Evolutionary conservation across 2,797 vertebrate genomes (phyloP).

Genomic region (Rhodeus uyekii): DNA sequence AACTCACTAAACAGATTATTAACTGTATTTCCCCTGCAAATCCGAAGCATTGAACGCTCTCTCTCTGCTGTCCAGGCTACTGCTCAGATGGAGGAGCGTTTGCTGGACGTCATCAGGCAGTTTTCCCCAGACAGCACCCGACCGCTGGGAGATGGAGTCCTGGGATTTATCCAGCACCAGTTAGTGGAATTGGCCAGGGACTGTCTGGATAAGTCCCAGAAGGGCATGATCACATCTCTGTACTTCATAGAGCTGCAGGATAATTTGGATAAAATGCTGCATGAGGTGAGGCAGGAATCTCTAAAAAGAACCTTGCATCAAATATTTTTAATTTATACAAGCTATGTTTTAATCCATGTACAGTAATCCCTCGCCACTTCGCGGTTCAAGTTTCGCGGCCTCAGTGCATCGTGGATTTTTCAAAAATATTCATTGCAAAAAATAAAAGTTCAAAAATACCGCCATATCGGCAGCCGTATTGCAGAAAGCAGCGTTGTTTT

Average conservation of each 20-base stretch:
- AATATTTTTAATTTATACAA: neutral
- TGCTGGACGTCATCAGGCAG: slow-evolving; percentile 87
- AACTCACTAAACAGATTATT: neutral
- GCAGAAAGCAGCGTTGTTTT: too few species aligned
- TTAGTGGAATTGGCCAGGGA: slow-evolving; percentile 92
- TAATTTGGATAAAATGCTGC: slow-evolving; percentile 93
- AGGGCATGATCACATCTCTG: slow-evolving; percentile 91
- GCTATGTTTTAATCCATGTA: neutral
- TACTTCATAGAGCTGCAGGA: slow-evolving; percentile 98
- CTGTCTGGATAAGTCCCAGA: slow-evolving; percentile 94
- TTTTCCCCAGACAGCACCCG: slow-evolving; percentile 84
- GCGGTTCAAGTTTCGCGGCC: too few species aligned
- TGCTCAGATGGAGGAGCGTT: slow-evolving; percentile 95
- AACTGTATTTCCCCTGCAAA: neutral
- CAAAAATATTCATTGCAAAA: too few species aligned
- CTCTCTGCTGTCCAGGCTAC: slow-evolving; percentile 82
- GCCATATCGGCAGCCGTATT: too few species aligned
- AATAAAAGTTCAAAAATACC: too few species aligned
- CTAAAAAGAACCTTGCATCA: neutral
- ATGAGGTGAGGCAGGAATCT: slow-evolving; percentile 79
- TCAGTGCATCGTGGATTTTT: too few species aligned
- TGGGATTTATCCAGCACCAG: slow-evolving; percentile 99
- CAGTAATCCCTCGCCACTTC: too few species aligned
- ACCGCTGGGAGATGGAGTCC: slow-evolving; percentile 90
- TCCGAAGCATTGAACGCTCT: neutral